Conservation (phyloP, 1,140 invertebrate genomes). For the Linepithema humile region DNA sequence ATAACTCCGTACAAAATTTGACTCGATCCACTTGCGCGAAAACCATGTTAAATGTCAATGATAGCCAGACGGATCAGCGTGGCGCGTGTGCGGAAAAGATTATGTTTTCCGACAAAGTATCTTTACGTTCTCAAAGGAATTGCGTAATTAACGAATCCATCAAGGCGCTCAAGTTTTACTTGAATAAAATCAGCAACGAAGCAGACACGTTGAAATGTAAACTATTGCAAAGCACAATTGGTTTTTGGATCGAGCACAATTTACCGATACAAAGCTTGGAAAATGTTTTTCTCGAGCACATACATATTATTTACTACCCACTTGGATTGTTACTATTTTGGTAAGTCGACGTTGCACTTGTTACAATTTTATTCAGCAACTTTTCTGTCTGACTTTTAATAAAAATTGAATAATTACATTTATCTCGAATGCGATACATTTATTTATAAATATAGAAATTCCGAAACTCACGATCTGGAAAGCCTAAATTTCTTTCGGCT, state of each 20-base stretch:
- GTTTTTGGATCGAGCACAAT: slow-evolving; percentile 83
- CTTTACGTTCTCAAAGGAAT: slow-evolving; percentile 52
- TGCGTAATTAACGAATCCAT: slow-evolving; percentile 73
- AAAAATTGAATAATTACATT: neutral
- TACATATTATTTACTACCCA: slow-evolving; percentile 82
- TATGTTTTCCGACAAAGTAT: neutral
- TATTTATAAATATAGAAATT: neutral
- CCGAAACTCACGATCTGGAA: too few relatives aligned
- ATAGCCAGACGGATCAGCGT: neutral
- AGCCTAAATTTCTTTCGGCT: too few relatives aligned
- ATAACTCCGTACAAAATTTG: neutral
- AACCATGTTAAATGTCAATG: neutral
- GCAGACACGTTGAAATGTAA: slow-evolving; percentile 77
- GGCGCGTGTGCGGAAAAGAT: slow-evolving; percentile 33
- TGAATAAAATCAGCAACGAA: slow-evolving; percentile 81
- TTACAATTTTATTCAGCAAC: neutral
- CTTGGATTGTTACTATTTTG: slow-evolving; percentile 83
- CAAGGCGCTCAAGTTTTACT: slow-evolving; percentile 82
- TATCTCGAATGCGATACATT: neutral
- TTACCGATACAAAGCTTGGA: slow-evolving; percentile 83
- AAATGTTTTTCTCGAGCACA: slow-evolving; percentile 80
- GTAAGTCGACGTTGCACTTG: slow-evolving; percentile 68
- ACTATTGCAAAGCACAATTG: slow-evolving; percentile 79
- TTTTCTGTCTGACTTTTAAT: slow-evolving; percentile 8
- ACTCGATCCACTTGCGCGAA: neutral